phyloP scores from a whole-genome alignment of 2,888 invertebrate genomes.

The Cyclophora albipunctata region DNA sequence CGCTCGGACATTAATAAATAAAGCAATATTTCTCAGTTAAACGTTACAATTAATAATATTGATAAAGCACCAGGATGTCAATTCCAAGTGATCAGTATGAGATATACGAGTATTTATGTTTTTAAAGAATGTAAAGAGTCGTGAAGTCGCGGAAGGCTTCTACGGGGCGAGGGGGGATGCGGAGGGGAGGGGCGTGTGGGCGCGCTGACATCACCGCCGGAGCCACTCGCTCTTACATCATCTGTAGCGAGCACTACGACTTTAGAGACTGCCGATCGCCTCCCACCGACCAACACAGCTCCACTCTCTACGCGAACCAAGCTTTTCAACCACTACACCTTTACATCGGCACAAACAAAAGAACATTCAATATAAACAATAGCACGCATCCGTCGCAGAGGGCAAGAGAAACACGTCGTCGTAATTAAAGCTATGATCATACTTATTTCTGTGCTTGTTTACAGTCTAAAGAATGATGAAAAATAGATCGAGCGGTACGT shows the following conservation, averaged over 20 bases:
- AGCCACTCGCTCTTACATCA: constrained; percentile 72
- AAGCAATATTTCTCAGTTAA: no score
- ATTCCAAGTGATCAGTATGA: no score
- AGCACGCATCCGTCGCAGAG: no score
- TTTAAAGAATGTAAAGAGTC: constrained; percentile 15
- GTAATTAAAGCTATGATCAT: no score
- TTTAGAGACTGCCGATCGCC: constrained; percentile 31
- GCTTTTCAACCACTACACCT: no score
- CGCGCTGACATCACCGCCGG: constrained; percentile 71
- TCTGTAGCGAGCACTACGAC: constrained; percentile 15
- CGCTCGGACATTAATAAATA: no score
- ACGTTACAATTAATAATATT: background rate
- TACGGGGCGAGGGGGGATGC: constrained; percentile 31
- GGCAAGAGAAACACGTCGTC: no score
- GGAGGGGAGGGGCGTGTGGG: constrained; percentile 48
- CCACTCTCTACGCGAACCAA: constrained; percentile 26
- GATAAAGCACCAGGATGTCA: no score
- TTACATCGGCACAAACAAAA: no score
- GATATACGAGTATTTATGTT: background rate
- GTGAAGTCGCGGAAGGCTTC: constrained; percentile 57
- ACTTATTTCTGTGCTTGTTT: no score
- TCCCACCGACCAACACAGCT: constrained; percentile 36
- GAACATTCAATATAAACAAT: no score
- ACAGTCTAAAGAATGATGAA: background rate
- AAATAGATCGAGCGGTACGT: constrained; percentile 21